Evolutionary conservation across 2,888 invertebrate species (phyloP).

Genomic region (Eurytoma adleriae): DNA sequence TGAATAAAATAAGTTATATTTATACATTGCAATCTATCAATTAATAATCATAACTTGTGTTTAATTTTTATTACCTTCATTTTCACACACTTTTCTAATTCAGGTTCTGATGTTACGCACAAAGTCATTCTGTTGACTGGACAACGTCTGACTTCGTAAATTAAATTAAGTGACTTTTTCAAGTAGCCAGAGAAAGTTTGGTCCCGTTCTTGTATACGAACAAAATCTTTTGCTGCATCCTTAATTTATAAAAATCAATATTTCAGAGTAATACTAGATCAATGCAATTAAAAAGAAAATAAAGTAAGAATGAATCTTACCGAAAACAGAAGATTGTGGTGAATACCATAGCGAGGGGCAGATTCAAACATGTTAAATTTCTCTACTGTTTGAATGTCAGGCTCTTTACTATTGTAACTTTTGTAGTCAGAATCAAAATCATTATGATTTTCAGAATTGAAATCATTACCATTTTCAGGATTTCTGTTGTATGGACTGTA

Average conservation of each 20-base stretch:
- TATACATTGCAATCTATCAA: no score
- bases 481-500: conserved; percentile 59
- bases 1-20: conserved; percentile 52
- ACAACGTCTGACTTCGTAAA: conserved; percentile 87
- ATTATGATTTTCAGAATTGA: conserved; percentile 55
- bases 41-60: not conserved
- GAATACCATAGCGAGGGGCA: conserved; percentile 81
- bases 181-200: conserved; percentile 88
- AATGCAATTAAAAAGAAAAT: conserved; percentile 44
- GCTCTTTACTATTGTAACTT: conserved; percentile 43
- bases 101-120: conserved; percentile 94
- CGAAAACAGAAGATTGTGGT: conserved; percentile 87
- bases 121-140: conserved; percentile 90
- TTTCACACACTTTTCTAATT: conserved; percentile 93
- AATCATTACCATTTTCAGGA: conserved; percentile 52
- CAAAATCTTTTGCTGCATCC: conserved; percentile 85
- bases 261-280: conserved; percentile 16
- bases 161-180: conserved; percentile 83
- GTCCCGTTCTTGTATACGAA: conserved; percentile 82
- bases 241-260: conserved; percentile 68
- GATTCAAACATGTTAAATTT: conserved; percentile 87
- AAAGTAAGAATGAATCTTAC: conserved; percentile 76
- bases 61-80: conserved; percentile 83
- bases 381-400: conserved; percentile 78
- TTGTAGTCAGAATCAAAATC: no score